Percentiles rank a stretch among this genome's conserved stretches.
phyloP scores from a whole-genome alignment of 2,797 vertebrate species.

The Peromyscus nudipes region DNA sequence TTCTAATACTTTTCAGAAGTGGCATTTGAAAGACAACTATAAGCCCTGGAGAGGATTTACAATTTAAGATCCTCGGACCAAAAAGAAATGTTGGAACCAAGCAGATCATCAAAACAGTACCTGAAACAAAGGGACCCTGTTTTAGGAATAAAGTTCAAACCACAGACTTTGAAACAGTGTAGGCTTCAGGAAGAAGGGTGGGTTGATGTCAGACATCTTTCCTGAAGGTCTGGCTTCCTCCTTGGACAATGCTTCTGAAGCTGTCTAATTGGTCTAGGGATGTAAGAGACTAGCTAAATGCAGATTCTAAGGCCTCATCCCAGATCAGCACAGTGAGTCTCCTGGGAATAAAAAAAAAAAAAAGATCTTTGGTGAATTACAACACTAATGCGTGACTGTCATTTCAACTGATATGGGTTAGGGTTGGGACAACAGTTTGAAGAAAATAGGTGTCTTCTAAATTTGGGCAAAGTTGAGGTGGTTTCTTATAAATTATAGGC shows the following conservation, averaged over 20 bases:
- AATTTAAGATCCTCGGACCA: background rate
- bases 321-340: background rate
- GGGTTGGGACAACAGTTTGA: background rate
- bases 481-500: background rate
- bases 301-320: background rate
- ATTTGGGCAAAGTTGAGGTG: background rate
- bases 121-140: background rate
- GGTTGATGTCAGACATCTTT: background rate
- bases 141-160: background rate
- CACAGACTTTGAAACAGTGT: background rate
- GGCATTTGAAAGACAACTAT: background rate
- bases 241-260: background rate
- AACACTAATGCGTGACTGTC: background rate
- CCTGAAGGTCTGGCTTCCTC: background rate
- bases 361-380: background rate
- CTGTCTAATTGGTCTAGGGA: background rate
- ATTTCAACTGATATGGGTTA: background rate
- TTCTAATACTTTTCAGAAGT: background rate
- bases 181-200: background rate
- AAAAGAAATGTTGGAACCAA: background rate
- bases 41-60: background rate
- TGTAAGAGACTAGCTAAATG: background rate
- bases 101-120: background rate
- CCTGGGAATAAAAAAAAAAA: background rate
- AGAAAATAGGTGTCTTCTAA: constrained; percentile 20